These are phyloP conservation scores for Lophura swinhoii DNA, from an alignment of 2,797 vertebrate species.

Conservation along the genomic window DNA sequence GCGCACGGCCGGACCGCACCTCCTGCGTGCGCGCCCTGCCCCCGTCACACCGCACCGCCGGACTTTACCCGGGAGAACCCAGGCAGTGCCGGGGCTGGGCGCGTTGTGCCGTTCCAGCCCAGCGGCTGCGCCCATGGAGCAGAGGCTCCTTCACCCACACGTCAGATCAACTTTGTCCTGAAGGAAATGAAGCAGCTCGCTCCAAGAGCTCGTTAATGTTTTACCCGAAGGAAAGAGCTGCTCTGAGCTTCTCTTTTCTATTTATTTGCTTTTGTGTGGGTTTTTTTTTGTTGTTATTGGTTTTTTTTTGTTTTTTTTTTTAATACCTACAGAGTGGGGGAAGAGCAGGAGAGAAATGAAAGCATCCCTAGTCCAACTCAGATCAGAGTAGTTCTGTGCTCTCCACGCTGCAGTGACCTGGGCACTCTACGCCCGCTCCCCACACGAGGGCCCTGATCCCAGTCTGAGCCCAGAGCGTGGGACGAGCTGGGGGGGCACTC, in stretches of 20 bases:
- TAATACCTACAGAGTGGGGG: neutral
- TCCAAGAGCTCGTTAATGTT: constrained; percentile 63
- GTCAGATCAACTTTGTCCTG: constrained; percentile 64
- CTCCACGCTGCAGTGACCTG: neutral
- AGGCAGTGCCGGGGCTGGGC: neutral
- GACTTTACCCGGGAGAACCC: neutral
- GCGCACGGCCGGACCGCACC: neutral
- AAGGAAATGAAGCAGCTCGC: constrained; percentile 36
- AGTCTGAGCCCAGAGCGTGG: neutral
- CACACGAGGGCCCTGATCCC: neutral
- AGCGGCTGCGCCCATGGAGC: constrained; percentile 1
- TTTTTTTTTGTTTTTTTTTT: neutral
- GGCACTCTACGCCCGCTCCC: rapidly evolving
- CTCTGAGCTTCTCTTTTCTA: neutral
- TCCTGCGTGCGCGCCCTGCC: neutral
- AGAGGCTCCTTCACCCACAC: neutral
- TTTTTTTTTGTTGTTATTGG: too few species aligned
- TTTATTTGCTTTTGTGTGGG: neutral
- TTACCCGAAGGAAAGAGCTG: constrained; percentile 30
- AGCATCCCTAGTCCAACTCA: neutral
- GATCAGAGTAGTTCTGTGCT: neutral
- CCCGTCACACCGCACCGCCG: neutral
- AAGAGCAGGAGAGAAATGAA: constrained; percentile 28
- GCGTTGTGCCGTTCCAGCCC: neutral
- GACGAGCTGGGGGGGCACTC: neutral